A percentile compares a stretch with the other conserved stretches of the same genome.
Evolutionary conservation across 2,888 invertebrate genomes (phyloP).

Genomic region (Disparrhopalites patrizii): DNA sequence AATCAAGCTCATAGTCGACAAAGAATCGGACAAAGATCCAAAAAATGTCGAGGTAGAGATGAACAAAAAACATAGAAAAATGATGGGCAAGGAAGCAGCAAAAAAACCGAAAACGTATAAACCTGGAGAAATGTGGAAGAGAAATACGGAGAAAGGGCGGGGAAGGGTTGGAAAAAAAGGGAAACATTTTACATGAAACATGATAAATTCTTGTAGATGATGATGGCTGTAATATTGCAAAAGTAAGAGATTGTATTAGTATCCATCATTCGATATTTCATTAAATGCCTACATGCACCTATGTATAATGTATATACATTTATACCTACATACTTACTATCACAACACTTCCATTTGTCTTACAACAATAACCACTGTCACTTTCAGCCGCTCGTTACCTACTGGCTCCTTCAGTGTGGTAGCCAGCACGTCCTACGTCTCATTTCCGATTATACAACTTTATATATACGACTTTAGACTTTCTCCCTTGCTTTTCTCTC

Average conservation of each 20-base stretch:
- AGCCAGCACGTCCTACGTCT: background rate
- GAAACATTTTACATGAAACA: slow-evolving; percentile 7
- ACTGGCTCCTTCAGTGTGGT: background rate
- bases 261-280: slow-evolving; percentile 29
- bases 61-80: too few species aligned
- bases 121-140: too few species aligned
- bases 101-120: too few species aligned
- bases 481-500: too few species aligned
- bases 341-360: slow-evolving; percentile 28
- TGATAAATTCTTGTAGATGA: slow-evolving; percentile 5
- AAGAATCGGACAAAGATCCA: too few species aligned
- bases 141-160: too few species aligned
- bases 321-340: background rate
- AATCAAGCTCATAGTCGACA: too few species aligned
- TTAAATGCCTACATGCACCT: slow-evolving; percentile 26
- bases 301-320: background rate
- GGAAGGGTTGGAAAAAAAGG: background rate
- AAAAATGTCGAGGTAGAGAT: too few species aligned
- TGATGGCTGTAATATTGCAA: slow-evolving; percentile 19
- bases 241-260: slow-evolving; percentile 18
- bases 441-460: background rate
- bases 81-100: too few species aligned
- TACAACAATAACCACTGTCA: slow-evolving; percentile 25
- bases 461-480: too few species aligned
- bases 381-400: slow-evolving; percentile 27